Evolutionary conservation across 2,797 vertebrate species (phyloP).

Genomic region (Myotis pilosus): DNA sequence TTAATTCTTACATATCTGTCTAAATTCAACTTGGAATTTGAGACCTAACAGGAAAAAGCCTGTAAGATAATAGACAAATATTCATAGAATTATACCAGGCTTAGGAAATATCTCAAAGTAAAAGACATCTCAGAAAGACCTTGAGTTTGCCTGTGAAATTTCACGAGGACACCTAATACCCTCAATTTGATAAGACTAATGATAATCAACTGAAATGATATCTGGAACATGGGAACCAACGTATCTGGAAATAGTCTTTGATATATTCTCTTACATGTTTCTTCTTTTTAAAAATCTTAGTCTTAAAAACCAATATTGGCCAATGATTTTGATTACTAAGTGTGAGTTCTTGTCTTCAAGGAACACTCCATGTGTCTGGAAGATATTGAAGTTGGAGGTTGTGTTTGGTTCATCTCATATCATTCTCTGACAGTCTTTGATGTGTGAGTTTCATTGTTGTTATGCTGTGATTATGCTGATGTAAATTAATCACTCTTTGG

Average conservation of each 20-base stretch:
- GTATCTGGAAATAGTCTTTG: background rate
- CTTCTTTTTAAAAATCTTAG: background rate
- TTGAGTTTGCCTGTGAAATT: background rate
- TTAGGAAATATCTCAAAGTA: conserved; percentile 20
- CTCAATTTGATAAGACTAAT: background rate
- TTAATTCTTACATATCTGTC: background rate
- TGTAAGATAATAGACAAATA: background rate
- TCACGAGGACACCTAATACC: background rate
- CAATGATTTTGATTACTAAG: background rate
- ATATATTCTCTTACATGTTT: conserved; percentile 27
- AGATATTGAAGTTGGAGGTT: background rate
- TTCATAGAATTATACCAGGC: background rate
- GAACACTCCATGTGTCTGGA: background rate
- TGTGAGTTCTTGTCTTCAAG: background rate
- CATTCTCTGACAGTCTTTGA: background rate
- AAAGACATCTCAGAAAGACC: background rate
- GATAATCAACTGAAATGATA: background rate
- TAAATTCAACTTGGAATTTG: conserved; percentile 40
- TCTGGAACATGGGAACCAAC: conserved; percentile 20
- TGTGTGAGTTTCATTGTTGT: conserved; percentile 4
- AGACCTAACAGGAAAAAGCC: background rate
- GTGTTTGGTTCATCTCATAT: background rate
- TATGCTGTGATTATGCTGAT: conserved; percentile 34
- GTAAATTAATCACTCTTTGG: conserved; percentile 50
- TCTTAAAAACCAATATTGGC: background rate